These are phyloP conservation scores for Penaeus monodon DNA, from an alignment of 2,888 invertebrate species.

Conservation along the genomic window DNA sequence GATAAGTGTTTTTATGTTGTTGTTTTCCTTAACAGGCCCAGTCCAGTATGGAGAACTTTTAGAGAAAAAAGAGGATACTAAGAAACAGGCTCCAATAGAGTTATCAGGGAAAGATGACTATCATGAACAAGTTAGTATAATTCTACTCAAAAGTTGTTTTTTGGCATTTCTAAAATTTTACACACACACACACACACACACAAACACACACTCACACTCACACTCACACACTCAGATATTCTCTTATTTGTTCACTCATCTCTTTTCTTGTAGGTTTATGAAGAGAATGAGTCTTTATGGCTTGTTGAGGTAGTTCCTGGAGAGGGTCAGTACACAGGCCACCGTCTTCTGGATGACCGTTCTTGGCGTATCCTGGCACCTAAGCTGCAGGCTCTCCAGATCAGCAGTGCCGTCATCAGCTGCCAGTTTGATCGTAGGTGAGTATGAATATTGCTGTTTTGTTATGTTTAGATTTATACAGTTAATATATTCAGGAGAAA, in stretches of 20 bases:
- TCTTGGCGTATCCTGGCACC: conserved; percentile 71
- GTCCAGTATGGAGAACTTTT: conserved; percentile 57
- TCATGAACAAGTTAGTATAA: conserved; percentile 44
- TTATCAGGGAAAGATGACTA: conserved; percentile 53
- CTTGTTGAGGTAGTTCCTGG: conserved; percentile 71
- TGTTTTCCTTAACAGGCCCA: conserved; percentile 25
- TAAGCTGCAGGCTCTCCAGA: conserved; percentile 71
- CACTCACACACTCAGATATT: no score
- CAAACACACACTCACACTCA: no score
- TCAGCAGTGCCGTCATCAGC: conserved; percentile 72
- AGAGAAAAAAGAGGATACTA: background rate
- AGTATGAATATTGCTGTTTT: conserved; percentile 9
- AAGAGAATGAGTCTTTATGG: conserved; percentile 74
- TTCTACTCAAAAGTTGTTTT: no score
- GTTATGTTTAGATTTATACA: background rate
- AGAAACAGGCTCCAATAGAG: conserved; percentile 34
- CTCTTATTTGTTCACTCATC: no score
- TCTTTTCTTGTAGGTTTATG: conserved; percentile 71
- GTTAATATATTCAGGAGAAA: background rate
- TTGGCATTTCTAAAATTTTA: no score
- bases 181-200: no score
- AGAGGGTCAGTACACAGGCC: conserved; percentile 65
- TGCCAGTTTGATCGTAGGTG: conserved; percentile 72
- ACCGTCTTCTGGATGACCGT: conserved; percentile 68
- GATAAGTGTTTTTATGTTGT: background rate